Percentiles rank a stretch among this genome's conserved stretches.
Conservation (phyloP, 1,140 invertebrate species). For the Ips typographus region DNA sequence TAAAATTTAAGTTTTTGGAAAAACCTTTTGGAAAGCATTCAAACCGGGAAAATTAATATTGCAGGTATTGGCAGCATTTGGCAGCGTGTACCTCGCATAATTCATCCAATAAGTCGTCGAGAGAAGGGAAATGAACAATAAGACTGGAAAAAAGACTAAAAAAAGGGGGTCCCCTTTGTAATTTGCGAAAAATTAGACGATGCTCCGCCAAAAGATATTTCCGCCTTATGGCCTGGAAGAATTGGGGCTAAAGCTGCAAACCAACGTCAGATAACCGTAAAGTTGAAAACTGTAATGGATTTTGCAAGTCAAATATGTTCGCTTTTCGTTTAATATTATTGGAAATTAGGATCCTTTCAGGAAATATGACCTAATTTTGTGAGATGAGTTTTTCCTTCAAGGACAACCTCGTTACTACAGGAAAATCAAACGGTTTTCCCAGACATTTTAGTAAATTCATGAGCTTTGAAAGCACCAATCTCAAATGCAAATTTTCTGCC, state of each 20-base stretch:
- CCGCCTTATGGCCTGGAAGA: conserved; percentile 21
- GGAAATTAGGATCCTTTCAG: conserved; percentile 4
- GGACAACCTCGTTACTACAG: too few species aligned
- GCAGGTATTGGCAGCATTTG: conserved; percentile 26
- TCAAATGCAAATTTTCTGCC: too few species aligned
- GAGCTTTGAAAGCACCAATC: too few species aligned
- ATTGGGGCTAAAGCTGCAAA: conserved; percentile 23
- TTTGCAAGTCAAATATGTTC: conserved; percentile 41
- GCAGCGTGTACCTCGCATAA: conserved; percentile 26
- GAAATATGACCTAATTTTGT: conserved; percentile 3
- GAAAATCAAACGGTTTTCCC: too few species aligned
- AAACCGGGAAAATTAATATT: conserved; percentile 17
- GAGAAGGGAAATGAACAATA: conserved; percentile 18
- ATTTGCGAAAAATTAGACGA: conserved; percentile 23
- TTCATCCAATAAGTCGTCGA: conserved; percentile 22
- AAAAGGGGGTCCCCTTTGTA: conserved; percentile 4
- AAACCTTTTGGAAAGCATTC: conserved; percentile 13
- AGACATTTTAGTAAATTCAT: too few species aligned
- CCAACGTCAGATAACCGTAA: conserved; percentile 35
- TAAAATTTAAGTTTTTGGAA: too few species aligned
- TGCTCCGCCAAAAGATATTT: conserved; percentile 18
- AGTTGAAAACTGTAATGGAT: conserved; percentile 40
- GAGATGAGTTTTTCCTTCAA: too few species aligned
- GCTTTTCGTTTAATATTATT: conserved; percentile 10
- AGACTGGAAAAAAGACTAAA: conserved; percentile 9